Evolutionary conservation across 2,888 invertebrate species (phyloP).

Genomic region (Chalcosyrphus nemorum): DNA sequence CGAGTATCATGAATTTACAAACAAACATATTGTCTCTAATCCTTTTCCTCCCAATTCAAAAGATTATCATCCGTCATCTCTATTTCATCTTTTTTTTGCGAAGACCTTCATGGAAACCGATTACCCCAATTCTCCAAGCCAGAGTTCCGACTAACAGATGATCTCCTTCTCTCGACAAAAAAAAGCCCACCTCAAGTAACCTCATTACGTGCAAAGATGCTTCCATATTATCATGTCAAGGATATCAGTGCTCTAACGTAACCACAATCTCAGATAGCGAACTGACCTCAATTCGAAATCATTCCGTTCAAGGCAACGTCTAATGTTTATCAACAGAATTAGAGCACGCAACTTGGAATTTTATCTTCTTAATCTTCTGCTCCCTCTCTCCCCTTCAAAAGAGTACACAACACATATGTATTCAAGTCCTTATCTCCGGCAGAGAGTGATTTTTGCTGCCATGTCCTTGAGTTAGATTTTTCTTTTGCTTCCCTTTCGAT

Average conservation of each 20-base stretch:
- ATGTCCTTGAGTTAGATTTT: constrained; percentile 40
- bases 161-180: background rate
- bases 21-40: too few species aligned
- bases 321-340: constrained; percentile 42
- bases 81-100: too few species aligned
- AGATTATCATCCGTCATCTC: too few species aligned
- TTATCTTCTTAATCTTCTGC: constrained; percentile 34
- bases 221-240: constrained; percentile 16
- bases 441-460: background rate
- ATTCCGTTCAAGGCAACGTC: constrained; percentile 25
- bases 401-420: background rate
- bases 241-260: constrained; percentile 14
- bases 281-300: constrained; percentile 35
- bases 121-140: background rate
- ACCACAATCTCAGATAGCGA: constrained; percentile 18
- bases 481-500: background rate
- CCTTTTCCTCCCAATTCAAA: too few species aligned
- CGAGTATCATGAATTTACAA: too few species aligned
- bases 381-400: background rate
- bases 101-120: background rate
- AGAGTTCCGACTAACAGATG: background rate
- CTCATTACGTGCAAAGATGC: background rate
- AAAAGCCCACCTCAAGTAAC: background rate
- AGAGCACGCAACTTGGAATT: constrained; percentile 32
- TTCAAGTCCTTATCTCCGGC: background rate